Percentiles rank a stretch among this genome's conserved stretches.
These are phyloP conservation scores for Catonia carolina DNA, from an alignment of 2,888 invertebrate species.

Conservation along the genomic window DNA sequence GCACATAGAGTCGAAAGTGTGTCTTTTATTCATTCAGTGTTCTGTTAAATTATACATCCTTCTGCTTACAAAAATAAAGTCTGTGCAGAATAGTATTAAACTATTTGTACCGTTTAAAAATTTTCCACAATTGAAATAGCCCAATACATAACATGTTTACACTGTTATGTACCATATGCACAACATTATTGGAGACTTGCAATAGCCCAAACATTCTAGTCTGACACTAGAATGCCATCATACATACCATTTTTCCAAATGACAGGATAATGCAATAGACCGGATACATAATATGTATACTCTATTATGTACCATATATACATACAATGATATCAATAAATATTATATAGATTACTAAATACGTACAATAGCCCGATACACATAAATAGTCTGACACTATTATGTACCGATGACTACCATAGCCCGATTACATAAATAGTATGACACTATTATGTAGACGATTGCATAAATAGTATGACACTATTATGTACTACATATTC, in stretches of 20 bases:
- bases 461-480: slow-evolving; percentile 28
- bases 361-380: slow-evolving; percentile 14
- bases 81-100: slow-evolving; percentile 35
- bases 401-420: slow-evolving; percentile 32
- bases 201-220: slow-evolving; percentile 34
- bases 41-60: slow-evolving; percentile 16
- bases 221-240: slow-evolving; percentile 29
- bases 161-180: slow-evolving; percentile 33
- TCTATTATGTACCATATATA: slow-evolving; percentile 26
- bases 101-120: slow-evolving; percentile 33
- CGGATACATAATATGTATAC: slow-evolving; percentile 24
- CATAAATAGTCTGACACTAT: slow-evolving; percentile 31
- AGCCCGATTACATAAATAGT: slow-evolving; percentile 35
- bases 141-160: slow-evolving; percentile 26
- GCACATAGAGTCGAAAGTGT: slow-evolving; percentile 8
- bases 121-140: slow-evolving; percentile 35
- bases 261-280: slow-evolving; percentile 31
- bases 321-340: slow-evolving; percentile 3
- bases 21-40: slow-evolving; percentile 11
- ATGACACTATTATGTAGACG: slow-evolving; percentile 35
- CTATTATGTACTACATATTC: slow-evolving; percentile 29
- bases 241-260: slow-evolving; percentile 32
- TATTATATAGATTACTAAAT: neutral
- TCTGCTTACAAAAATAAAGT: slow-evolving; percentile 28
- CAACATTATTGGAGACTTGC: slow-evolving; percentile 31